Base-by-base conservation (phyloP, 2,113 vertebrate genomes). In the Mesitornis unicolor region DNA sequence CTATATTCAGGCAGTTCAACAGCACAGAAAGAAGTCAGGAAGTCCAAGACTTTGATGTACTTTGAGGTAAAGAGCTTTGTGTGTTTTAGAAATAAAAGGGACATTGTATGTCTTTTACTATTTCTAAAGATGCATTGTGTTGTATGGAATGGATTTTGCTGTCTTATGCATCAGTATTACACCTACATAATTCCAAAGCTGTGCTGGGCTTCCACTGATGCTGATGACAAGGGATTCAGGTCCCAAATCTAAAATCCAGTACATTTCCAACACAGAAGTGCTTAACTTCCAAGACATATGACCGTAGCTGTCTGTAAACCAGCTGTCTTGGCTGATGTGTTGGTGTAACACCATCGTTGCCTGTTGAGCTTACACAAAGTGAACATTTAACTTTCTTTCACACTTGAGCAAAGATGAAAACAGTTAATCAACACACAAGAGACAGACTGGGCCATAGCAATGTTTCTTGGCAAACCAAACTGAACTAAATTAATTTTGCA, bases 161-260 rank as follows among this genome's bases (percentile, higher is more conserved):
- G 88, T 92, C 56, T 74, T 83, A 50, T 8, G 11, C 56, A 82
- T 82, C 71, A 89, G 10, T 29, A 35, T 81, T 81, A 75, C 90
- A 77, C 83, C 68, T 84, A 77, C 5, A 2, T 87, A 90, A 96
- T 89, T 93, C 80, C 73, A 90, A 78, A 95, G 64, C 21, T 92
- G 40, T 89, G 47, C 42, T 64, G 65, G 48, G 57, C 42, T 92
- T 90, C 76, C 47, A 64, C 38, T 75, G 64, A 59, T 60, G n/a
- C 29, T 57, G 80, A 77, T 60, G 93, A 76, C 68, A 90, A 84
- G 33, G 87, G 31, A 64, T 71, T 64, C 17, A 54, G 60, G 4
- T 29, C 17, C 14, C 56, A 79, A n/a, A 92, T 88, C 40, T 89
- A 38, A 90, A 93, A 74, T 76, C 53, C 3, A 15, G 38, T 73